Evolutionary conservation across 2,797 vertebrate genomes (phyloP), one percentile per base, ranked within the genome.

Genomic region (Phoxinus dragarum): DNA sequence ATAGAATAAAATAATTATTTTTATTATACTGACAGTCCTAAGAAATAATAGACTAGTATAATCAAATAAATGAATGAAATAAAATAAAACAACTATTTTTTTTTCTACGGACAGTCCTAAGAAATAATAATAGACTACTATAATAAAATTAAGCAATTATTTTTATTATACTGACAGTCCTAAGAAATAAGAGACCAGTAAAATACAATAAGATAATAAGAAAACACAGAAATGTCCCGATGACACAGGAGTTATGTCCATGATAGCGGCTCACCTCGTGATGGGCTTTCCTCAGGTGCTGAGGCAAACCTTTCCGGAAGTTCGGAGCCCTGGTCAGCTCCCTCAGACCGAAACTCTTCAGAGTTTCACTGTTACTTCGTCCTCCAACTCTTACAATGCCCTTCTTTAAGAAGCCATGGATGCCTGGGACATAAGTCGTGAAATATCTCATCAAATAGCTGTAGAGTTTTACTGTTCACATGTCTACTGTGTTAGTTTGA

Each of bases 331-430:
- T 94, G 69, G 93, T 95, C 91, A 98, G 91, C 87, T 98, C 96
- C 84, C 92, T 93, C 34, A 99, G 91, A 64, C 94, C 96, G 90
- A 97, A 98, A 5, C 34, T 85, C 86, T 97, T 97, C 87, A 99
- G 91, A 80, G 92, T 77, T 76, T 95, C 95, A 84, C 98, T 99
- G 94, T 84, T 97, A 93, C 97, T 97, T 81, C 97, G 96, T 67
- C 98, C 97, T 17, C 98, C 97, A 0, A 99, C 95, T 86, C 97
- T 94, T 49, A 99, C 97, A 1, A 99, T 97, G 68, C 95, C 96
- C 0, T 66, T 14, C 9, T 71, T 38, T 44, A 96, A 91, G 91
- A 97, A 98, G 10, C 34, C 91, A 59, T 94, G 89, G 90, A 98
- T 98, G 86, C 97, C 97, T 98, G 71, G 85, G 87, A 86, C 2